A percentile compares a stretch with the other conserved stretches of the same genome.
Evolutionary conservation across 2,113 vertebrate species (phyloP).

Genomic region (Hoplias malabaricus): DNA sequence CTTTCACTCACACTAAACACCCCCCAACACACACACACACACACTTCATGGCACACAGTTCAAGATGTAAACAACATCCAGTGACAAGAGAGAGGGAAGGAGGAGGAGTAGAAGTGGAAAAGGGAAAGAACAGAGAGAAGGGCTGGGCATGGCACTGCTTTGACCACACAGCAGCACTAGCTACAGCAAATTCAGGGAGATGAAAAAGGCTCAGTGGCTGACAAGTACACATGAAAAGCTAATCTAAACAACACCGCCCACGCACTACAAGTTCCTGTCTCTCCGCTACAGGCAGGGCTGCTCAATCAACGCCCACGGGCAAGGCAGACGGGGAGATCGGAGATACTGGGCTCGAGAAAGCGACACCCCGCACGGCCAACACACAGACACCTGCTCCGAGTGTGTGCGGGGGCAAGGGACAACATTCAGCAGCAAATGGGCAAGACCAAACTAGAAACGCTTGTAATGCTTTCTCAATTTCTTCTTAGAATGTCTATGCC

Average conservation of each 20-base stretch:
- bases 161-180: constrained; percentile 64
- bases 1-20: constrained; percentile 27
- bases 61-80: constrained; percentile 68
- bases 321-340: not conserved
- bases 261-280: constrained; percentile 54
- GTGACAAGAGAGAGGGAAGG: constrained; percentile 42
- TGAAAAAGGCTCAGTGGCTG: constrained; percentile 56
- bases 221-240: constrained; percentile 59
- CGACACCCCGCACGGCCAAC: constrained; percentile 3
- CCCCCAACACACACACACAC: constrained; percentile 11
- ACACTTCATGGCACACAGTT: constrained; percentile 46
- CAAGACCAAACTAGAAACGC: not conserved
- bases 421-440: not conserved
- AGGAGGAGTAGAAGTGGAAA: constrained; percentile 38
- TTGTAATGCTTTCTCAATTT: not conserved
- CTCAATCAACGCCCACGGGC: constrained; percentile 37
- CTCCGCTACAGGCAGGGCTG: not conserved
- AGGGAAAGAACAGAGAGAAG: constrained; percentile 34
- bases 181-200: constrained; percentile 55
- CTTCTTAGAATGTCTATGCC: not conserved
- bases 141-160: constrained; percentile 55
- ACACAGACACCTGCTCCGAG: constrained; percentile 34
- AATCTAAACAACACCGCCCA: constrained; percentile 64
- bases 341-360: constrained; percentile 23
- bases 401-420: constrained; percentile 7